Percentiles rank a stretch among this genome's conserved stretches.
phyloP scores from a whole-genome alignment of 1,140 invertebrate genomes.

The Drosophila ogumai region DNA sequence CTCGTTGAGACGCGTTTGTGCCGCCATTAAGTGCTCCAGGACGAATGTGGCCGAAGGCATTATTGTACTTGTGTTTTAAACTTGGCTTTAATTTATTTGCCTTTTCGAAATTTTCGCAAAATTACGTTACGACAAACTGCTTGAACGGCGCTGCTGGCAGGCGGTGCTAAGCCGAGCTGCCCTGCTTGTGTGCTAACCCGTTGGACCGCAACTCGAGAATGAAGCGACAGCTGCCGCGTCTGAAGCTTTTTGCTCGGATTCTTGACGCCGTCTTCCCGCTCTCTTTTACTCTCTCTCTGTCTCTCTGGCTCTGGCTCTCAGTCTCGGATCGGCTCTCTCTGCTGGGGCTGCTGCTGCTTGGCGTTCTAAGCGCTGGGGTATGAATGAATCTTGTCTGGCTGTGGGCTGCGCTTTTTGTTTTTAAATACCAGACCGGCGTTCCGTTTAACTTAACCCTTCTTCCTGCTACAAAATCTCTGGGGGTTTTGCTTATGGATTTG shows the following conservation, averaged over 20 bases:
- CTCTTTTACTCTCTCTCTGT: not conserved
- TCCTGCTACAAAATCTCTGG: slow-evolving; percentile 6
- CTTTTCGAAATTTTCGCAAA: not conserved
- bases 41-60: slow-evolving; percentile 78
- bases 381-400: slow-evolving; percentile 71
- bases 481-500: slow-evolving; percentile 14
- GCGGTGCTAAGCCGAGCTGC: slow-evolving; percentile 28
- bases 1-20: slow-evolving; percentile 74
- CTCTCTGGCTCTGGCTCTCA: not conserved
- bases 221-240: slow-evolving; percentile 68
- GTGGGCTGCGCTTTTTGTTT: slow-evolving; percentile 63
- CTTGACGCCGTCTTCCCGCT: slow-evolving; percentile 26
- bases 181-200: slow-evolving; percentile 49
- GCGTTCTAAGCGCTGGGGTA: slow-evolving; percentile 74
- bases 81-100: not conserved
- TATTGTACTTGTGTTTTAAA: slow-evolving; percentile 21
- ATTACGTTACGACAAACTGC: slow-evolving; percentile 4
- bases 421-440: slow-evolving; percentile 48
- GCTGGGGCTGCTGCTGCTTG: slow-evolving; percentile 26
- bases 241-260: slow-evolving; percentile 65
- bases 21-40: slow-evolving; percentile 79
- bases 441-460: slow-evolving; percentile 26
- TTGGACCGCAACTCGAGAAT: slow-evolving; percentile 79
- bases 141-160: slow-evolving; percentile 22
- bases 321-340: slow-evolving; percentile 6